Base-by-base conservation (phyloP, 1,140 invertebrate genomes). In the Trachymyrmex cornetzi region DNA sequence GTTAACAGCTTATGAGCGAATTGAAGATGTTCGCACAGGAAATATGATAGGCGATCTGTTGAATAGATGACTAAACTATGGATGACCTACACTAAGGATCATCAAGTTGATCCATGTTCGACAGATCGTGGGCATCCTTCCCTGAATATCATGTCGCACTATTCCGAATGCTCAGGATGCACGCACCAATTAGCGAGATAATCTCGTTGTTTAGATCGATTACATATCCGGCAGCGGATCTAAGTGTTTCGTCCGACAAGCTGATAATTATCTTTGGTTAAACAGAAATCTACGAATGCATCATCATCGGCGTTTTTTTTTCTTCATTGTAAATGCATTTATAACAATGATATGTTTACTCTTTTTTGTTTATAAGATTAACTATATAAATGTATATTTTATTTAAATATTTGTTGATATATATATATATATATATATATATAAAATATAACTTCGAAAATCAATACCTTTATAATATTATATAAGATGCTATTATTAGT, bases 171-270 rank as follows among this genome's bases (percentile, higher is more conserved):
- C 69, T 27, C 48, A 59, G 71, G 77, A 72, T 77, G 55, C 72
- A 72, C 72, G 57, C 48, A 88, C 85, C 92, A 93, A 93, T 93
- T 93, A 93, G 88, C 85, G 50, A 88, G 89, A 88, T 92, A 92
- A 93, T 90, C 92, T 92, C 84, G 82, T 91, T 92, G 91, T 92
- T 94, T 91, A 92, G 92, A 92, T 93, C 89, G 90, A 93, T 93
- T 92, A 91, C 81, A 87, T 87, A 88, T 75, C 69, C 44, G 53
- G 57, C 48, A 50, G 74, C 66, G 71, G 50, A 88, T 79, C 80
- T 89, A 84, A 74, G 80, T 84, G 22, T 79, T 69, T 77, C 63
- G 74, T 53, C 64, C 16, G 69, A 34, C 50, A 48, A 77, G 12
- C 27, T 50, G 57, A 59, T 66, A 66, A 85, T 89, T 84, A 89